Conservation (phyloP, 2,113 vertebrate species). For the Trochalopteron elliotii region DNA sequence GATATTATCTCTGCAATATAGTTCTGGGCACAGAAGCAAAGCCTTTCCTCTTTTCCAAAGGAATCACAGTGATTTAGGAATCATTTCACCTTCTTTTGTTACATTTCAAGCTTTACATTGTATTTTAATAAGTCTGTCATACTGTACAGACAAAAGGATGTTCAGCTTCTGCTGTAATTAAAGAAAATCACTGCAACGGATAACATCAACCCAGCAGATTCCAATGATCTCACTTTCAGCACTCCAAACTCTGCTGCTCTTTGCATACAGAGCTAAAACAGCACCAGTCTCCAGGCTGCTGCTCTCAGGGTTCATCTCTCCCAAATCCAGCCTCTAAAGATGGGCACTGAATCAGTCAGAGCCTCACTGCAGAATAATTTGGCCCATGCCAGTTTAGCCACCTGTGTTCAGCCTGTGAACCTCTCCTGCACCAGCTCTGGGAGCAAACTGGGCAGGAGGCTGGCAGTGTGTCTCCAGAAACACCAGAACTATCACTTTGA, state of each 20-base stretch:
- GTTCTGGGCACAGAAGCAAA: not conserved
- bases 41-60: not conserved
- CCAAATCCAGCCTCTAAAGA: not conserved
- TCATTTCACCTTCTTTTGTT: conserved; percentile 14
- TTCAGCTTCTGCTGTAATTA: conserved; percentile 24
- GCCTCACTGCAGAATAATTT: not conserved
- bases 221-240: not conserved
- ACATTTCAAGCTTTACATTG: not conserved
- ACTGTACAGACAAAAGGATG: conserved; percentile 10
- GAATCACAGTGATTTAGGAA: not conserved
- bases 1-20: not conserved
- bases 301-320: not conserved
- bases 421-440: not conserved
- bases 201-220: conserved; percentile 1
- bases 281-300: not conserved
- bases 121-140: conserved; percentile 17
- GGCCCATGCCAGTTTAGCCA: not conserved
- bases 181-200: conserved; percentile 27
- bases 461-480: not conserved
- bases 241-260: not conserved
- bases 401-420: not conserved
- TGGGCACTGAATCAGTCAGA: not conserved
- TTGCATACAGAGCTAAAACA: not conserved
- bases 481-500: not conserved
- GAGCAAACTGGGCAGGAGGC: not conserved